Conservation (phyloP, 2,888 invertebrate species). For the Venustoraphidia nigricollis region DNA sequence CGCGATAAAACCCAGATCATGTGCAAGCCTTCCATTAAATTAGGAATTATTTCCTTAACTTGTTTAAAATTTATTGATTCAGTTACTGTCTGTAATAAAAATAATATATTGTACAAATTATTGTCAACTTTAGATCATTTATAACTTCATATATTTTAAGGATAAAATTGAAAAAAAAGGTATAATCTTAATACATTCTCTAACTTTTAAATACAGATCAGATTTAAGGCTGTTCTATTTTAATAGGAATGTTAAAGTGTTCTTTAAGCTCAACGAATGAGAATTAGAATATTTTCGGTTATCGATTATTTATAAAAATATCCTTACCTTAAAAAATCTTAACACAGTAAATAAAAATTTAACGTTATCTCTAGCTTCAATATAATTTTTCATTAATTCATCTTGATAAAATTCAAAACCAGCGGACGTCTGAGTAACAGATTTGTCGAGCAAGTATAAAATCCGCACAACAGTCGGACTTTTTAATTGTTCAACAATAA, state of each 20-base stretch:
- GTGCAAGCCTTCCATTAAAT: constrained; percentile 68
- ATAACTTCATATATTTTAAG: constrained; percentile 5
- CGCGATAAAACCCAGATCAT: constrained; percentile 85
- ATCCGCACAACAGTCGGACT: constrained; percentile 50
- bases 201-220: background rate
- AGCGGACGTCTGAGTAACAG: constrained; percentile 37
- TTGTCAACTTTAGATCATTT: too few relatives aligned
- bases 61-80: constrained; percentile 45
- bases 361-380: constrained; percentile 62
- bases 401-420: constrained; percentile 43
- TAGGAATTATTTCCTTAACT: constrained; percentile 57
- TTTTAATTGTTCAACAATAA: constrained; percentile 68
- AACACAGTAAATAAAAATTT: constrained; percentile 61
- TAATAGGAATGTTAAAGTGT: too few relatives aligned
- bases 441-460: constrained; percentile 35
- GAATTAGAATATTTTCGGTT: background rate
- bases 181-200: background rate
- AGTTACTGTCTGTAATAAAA: constrained; percentile 20
- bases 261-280: too few relatives aligned
- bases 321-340: constrained; percentile 48
- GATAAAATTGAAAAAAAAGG: background rate
- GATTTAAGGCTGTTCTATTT: too few relatives aligned
- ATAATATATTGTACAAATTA: background rate
- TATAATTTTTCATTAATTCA: constrained; percentile 47
- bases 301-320: background rate